Base-by-base conservation (phyloP, 1,140 invertebrate genomes). In the Scaptomyza montana region DNA sequence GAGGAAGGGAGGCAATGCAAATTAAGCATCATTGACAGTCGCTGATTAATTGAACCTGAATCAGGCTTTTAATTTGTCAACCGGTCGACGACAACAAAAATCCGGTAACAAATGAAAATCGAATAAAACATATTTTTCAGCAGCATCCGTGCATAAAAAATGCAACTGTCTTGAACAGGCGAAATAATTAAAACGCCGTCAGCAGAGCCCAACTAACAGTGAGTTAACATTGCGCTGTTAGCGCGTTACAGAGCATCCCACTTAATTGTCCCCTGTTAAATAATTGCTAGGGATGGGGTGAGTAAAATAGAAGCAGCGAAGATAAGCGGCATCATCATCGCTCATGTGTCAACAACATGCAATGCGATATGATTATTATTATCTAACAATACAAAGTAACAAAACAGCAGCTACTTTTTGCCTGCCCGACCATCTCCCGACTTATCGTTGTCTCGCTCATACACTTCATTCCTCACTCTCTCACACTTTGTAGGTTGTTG, bases 321-420 rank as follows among this genome's bases (percentile, higher is more conserved):
- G 60, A 62, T 67, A 64, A 78, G 77, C 63, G 50, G 84, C 84
- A 74, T 74, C 84, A 89, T 89, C 84, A 89, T 89, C 74, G 80
- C 79, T 89, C 84, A 89, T 89, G 84, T 89, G 84, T 89, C 84
- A 89, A 89, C 84, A 89, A 81, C 84, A 89, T 89, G 84, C 82
- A 86, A 86, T 86, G 82, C 82, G 82, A 89, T 87, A 87, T 87
- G 84, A 87, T 87, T 87, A 89, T 89, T 87, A 89, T 89, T 89
- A 89, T 84, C 84, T 84, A 77, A 89, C 84, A 89, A 89, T 84
- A 79, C 85, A 89, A 30, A 65, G 80, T 80, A 84, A 84, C 85
- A 84, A 80, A 84, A 72, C 78, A 67, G 68, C 68, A 87, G 82
- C 82, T 87, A 82, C 82, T 86, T 86, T 87, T 82, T 87, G 82